Percentiles rank a stretch among this genome's conserved stretches.
Evolutionary conservation across 2,888 invertebrate species (phyloP).

Genomic region (Gryllus longicercus): DNA sequence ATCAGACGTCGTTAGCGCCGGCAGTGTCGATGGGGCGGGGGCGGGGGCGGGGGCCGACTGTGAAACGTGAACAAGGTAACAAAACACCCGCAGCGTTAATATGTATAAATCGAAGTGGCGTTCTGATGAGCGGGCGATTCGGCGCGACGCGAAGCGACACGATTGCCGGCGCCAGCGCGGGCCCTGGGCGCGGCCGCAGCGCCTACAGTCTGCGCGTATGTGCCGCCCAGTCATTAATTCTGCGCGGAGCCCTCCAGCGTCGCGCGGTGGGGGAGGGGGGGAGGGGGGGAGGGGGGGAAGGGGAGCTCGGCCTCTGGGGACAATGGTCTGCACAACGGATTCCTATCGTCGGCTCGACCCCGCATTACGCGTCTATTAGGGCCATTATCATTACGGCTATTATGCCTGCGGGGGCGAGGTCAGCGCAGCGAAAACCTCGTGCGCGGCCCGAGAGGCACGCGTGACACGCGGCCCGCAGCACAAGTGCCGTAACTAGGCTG

Average conservation of each 20-base stretch:
- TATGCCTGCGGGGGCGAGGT: neutral
- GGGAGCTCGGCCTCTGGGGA: neutral
- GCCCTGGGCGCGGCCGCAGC: neutral
- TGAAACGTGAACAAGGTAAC: neutral
- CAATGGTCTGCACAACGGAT: conserved; percentile 2
- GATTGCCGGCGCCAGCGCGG: neutral
- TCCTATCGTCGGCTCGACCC: neutral
- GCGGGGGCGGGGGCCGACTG: neutral
- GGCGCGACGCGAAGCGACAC: neutral
- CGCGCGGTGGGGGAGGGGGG: neutral
- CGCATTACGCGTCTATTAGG: conserved; percentile 6
- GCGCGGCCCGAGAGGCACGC: neutral
- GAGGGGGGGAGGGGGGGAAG: neutral
- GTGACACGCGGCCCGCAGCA: neutral
- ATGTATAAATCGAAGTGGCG: conserved; percentile 3
- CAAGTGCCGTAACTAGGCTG: neutral
- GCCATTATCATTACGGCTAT: conserved; percentile 8
- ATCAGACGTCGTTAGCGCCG: neutral
- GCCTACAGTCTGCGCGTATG: neutral
- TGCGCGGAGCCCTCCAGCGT: too few species aligned
- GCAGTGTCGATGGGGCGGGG: neutral
- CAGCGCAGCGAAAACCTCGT: neutral
- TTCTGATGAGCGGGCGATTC: neutral
- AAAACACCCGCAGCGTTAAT: neutral
- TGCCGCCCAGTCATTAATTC: neutral